A percentile compares a stretch with the other conserved stretches of the same genome.
phyloP scores from a whole-genome alignment of 2,888 invertebrate genomes.

The Lochmaea capreae region DNA sequence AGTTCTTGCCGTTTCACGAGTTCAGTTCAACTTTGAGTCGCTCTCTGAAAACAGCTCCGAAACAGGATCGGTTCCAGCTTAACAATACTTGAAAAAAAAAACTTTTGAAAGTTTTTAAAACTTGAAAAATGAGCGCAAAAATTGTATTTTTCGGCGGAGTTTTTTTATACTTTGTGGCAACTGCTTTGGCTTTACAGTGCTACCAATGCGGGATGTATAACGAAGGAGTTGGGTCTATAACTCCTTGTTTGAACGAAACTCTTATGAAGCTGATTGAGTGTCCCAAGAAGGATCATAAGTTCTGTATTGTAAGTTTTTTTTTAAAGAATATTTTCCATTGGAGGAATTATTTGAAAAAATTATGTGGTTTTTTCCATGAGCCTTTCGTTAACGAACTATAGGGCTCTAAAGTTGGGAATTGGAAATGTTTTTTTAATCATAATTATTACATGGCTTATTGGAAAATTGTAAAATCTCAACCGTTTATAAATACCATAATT shows the following conservation, averaged over 20 bases:
- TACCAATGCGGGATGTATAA: constrained; percentile 87
- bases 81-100: background rate
- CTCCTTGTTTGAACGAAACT: constrained; percentile 83
- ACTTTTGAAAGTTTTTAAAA: constrained; percentile 4
- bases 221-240: constrained; percentile 87
- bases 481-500: too few species aligned
- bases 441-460: too few species aligned
- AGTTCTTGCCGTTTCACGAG: constrained; percentile 13
- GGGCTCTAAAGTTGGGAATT: too few species aligned
- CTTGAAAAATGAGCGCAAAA: constrained; percentile 42
- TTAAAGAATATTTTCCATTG: too few species aligned
- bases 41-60: constrained; percentile 51
- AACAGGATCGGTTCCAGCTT: constrained; percentile 28
- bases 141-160: constrained; percentile 39
- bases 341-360: too few species aligned
- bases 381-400: too few species aligned
- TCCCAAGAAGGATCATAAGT: constrained; percentile 70
- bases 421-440: too few species aligned
- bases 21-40: constrained; percentile 55
- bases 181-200: constrained; percentile 72
- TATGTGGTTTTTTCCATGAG: too few species aligned
- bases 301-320: constrained; percentile 80
- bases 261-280: constrained; percentile 80
- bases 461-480: too few species aligned
- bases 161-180: constrained; percentile 47